A percentile compares a stretch with the other conserved stretches of the same genome.
Conservation (phyloP, 2,797 vertebrate genomes). For the Lophura swinhoii region DNA sequence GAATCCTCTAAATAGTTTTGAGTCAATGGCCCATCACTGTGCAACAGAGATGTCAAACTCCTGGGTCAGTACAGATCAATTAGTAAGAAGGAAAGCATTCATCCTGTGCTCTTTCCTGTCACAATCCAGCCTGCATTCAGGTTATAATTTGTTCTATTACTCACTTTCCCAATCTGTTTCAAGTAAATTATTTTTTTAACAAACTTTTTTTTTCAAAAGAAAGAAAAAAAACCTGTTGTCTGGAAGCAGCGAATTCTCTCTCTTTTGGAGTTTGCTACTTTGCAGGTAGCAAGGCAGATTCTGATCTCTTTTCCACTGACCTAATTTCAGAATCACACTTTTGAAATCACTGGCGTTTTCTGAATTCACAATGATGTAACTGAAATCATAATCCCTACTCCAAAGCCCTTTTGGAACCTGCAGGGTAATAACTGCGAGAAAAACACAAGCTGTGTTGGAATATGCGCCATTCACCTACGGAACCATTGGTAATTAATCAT, state of each 20-base stretch:
- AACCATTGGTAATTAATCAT: slow-evolving; percentile 63
- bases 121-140: not conserved
- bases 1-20: not conserved
- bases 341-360: slow-evolving; percentile 60
- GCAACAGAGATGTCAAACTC: rapidly evolving
- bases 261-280: slow-evolving; percentile 2
- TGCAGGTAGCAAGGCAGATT: slow-evolving; percentile 56
- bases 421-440: slow-evolving; percentile 62
- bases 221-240: not conserved
- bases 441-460: slow-evolving; percentile 65
- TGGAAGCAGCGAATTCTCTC: not conserved
- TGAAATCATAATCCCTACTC: slow-evolving; percentile 37
- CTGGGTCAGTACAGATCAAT: not conserved
- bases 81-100: not conserved
- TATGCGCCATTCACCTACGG: slow-evolving; percentile 64
- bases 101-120: not conserved
- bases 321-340: slow-evolving; percentile 68
- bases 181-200: not conserved
- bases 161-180: not conserved
- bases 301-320: slow-evolving; percentile 61
- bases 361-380: slow-evolving; percentile 68
- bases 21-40: not conserved
- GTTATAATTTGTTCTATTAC: not conserved
- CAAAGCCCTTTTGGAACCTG: slow-evolving; percentile 47
- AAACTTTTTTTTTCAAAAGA: not conserved